Base-by-base conservation (phyloP, 2,797 vertebrate species). In the Phaenicophaeus curvirostris region DNA sequence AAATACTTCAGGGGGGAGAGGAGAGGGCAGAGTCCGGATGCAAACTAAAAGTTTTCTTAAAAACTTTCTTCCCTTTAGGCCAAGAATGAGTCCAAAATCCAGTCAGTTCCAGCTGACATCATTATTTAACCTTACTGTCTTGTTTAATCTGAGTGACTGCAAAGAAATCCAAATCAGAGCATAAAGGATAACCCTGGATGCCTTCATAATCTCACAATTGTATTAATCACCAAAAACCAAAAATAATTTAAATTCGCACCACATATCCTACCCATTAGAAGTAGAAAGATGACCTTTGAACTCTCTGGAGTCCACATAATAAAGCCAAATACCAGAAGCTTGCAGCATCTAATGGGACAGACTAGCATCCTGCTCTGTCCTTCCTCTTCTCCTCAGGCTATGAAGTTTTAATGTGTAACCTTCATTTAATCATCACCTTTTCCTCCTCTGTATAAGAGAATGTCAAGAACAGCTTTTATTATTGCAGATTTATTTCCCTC, bases 341-440 rank as follows among this genome's bases (percentile, higher is more conserved):
- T 81, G 63, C 50, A 46, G 33, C 73, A 76, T 42, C 39, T 59
- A 86, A 21, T 15, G 2, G 89, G 54, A 92, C 46, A 85, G 67
- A 73, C 28, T 58, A 27, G 31, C 71, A 85, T 78, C 78, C 65
- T 39, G 53, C 58, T 84, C 72, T 62, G 82, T 48, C 89, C 71
- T 95, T 88, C 66, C 48, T 72, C n/a, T 62, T 81, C 54, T 90
- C 83, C 87, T 89, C 78, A 90, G 48, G 25, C 81, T 74, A 69
- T 18, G 21, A 84, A 59, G 55, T 92, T 94, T 89, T 91, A 91
- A 86, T 37, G 51, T 31, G 50, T 65, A 96, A 93, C 78, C 76
- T 82, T 69, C 28, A 74, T 87, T 96, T 95, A 96, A 96, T 96
- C 77, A 92, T 80, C 94, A 94, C 81, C 87, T 95, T 96, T 94